phyloP scores from a whole-genome alignment of 2,888 invertebrate species.

The Bhutanitis thaidina region DNA sequence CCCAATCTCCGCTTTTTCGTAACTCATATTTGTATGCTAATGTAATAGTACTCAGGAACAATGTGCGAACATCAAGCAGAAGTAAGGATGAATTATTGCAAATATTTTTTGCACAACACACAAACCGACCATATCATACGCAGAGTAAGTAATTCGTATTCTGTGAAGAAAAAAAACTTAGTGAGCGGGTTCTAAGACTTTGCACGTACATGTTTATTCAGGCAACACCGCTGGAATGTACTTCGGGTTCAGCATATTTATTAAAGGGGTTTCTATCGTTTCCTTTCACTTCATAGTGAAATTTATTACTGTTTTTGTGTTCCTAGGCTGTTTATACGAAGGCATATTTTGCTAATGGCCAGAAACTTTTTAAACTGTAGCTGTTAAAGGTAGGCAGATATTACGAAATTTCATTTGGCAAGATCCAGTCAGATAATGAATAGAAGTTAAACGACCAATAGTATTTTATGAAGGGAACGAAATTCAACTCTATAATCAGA shows the following conservation, averaged over 20 bases:
- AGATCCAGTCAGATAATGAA: too few relatives aligned
- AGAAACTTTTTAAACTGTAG: too few relatives aligned
- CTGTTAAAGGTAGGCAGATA: too few relatives aligned
- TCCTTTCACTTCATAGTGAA: too few relatives aligned
- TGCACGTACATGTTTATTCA: slow-evolving; percentile 1
- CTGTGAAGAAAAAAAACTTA: slow-evolving; percentile 3
- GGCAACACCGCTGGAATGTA: neutral
- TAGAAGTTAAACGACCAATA: too few relatives aligned
- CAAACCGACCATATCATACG: slow-evolving; percentile 13
- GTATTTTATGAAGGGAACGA: too few relatives aligned
- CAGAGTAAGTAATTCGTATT: slow-evolving; percentile 20
- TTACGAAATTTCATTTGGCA: too few relatives aligned
- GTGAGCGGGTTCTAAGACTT: slow-evolving; percentile 3
- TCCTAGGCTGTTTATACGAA: too few relatives aligned
- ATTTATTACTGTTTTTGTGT: too few relatives aligned
- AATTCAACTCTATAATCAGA: too few relatives aligned
- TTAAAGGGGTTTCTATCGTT: too few relatives aligned
- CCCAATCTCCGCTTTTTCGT: slow-evolving; percentile 1
- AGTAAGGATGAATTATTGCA: slow-evolving; percentile 20
- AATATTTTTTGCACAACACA: slow-evolving; percentile 14
- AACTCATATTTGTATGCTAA: slow-evolving; percentile 20
- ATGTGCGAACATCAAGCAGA: slow-evolving; percentile 19
- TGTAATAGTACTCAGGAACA: slow-evolving; percentile 15
- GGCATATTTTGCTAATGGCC: too few relatives aligned
- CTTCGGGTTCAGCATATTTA: neutral